Percentiles rank a stretch among this genome's conserved stretches.
Evolutionary conservation across 2,888 invertebrate genomes (phyloP).

Genomic region (Callyntrura sp.): DNA sequence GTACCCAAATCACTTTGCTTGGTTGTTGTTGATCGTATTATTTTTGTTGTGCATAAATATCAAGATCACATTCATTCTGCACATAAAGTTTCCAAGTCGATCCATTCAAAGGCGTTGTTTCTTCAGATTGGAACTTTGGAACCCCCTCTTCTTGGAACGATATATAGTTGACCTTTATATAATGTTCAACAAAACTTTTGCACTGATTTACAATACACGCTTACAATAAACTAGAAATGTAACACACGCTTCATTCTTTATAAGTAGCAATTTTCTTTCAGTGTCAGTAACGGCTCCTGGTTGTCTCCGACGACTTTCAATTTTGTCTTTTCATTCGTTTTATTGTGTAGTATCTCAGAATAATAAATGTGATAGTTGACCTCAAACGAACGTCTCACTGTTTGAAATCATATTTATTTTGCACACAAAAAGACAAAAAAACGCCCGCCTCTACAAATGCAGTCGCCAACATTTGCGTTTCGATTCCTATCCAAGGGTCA

Average conservation of each 20-base stretch:
- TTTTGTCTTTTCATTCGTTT: not conserved
- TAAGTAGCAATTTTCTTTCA: not conserved
- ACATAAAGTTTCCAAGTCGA: slow-evolving; percentile 17
- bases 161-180: not conserved
- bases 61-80: not conserved
- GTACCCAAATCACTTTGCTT: not conserved
- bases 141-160: too few species aligned
- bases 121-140: too few species aligned
- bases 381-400: slow-evolving; percentile 5
- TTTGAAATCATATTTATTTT: not conserved
- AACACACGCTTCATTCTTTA: too few species aligned
- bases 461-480: too few species aligned
- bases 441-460: not conserved
- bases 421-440: not conserved
- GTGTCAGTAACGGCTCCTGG: not conserved
- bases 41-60: not conserved
- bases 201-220: not conserved
- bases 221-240: too few species aligned
- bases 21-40: too few species aligned
- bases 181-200: not conserved
- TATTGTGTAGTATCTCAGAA: not conserved
- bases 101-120: not conserved
- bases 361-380: slow-evolving; percentile 44
- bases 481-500: too few species aligned
- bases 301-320: not conserved